Base-by-base conservation (phyloP, 2,113 vertebrate genomes). In the Pimephales promelas region DNA sequence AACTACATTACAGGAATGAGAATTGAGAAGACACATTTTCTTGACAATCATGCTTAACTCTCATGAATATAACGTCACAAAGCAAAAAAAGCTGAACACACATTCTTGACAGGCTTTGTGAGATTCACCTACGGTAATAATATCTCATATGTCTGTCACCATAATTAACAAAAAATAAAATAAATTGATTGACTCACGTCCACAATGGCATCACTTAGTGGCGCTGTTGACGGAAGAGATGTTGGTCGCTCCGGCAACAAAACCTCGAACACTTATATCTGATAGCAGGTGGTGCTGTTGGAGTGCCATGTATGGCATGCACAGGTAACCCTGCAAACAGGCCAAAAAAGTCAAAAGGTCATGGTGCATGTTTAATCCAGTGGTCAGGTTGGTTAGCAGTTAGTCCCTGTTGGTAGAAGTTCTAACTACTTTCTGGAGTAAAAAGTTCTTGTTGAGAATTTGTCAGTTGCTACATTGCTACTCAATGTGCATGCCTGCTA, bases 261-360 rank as follows among this genome's bases (percentile, higher is more conserved):
- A 99, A 86, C 98, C 97, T 0, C 98, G 95, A 18, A 99, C 93
- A 0, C 95, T 92, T 49, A 99, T 95, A 47, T 99, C 98, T 0
- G 97, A 99, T 56, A 99, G 95, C 64, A 99, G 96, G 75, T 99
- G 98, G 87, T 99, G 98, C 91, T 99, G 98, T 93, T 99, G 98
- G 91, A 99, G 89, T 0, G 98, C 98, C 98, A 99, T 99, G 88
- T 99, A 99, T 0, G 98, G 98, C 90, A 99, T 91, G 68, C 97
- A 99, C 82, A 99, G 94, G 92, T 99, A 99, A 31, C 98, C 98
- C 98, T 98, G 87, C 5, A 75, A 89, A 81, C 81, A 82, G 28
- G 62, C 87, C 47, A 80, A 83, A 22, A 79, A 87, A 82, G 83
- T 84, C 0, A 75, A 61, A 2, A 47, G 0, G 3, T 56, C 5